Evolutionary conservation across 2,888 invertebrate genomes (phyloP), one percentile per base, ranked within the genome.

Genomic region (Bruchidius siliquastri): DNA sequence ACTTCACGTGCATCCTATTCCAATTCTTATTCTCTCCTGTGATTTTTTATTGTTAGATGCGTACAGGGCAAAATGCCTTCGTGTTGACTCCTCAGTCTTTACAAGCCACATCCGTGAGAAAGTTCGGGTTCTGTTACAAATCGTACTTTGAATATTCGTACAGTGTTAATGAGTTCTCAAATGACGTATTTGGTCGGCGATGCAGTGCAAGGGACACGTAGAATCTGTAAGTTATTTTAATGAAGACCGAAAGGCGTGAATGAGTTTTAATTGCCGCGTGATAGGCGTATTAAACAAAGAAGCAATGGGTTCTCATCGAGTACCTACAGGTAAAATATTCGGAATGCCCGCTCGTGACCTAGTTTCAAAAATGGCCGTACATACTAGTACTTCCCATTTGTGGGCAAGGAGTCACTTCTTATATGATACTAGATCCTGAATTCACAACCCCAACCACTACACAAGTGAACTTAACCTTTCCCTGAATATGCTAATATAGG

Each of bases 1-100:
- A 70, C 73, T 78, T 73, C 81, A 81, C 81, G 81, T 80, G 77
- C 72, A 72, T 74, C 74, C 73, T 77, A 80, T 81, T 77, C 77
- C 71, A 74, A 75, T 76, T 77, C 76, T 80, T 76, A 79, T 80
- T 78, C 77, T 74, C 74, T 80, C 78, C 79, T 79, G 78, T 80
- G 68, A 74, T 77, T 77, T 74, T 78, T 78, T 75, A 76, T 74
- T 76, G 75, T 73, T 22, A 6, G 18, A 21, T 66, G 22, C 21
- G 32, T 20, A 30, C 71, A 66, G 20, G 66, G 71, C 67, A 22
- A 49, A 49, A 49, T 49, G 13, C 49, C 49, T 49, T 49, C 49
- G 49, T 49, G 49, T 49, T 18, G 18, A 13, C 49, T 49, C 49
- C 49, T 49, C 49, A 49, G 49, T 49, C 49, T 49, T 49, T 18